Evolutionary conservation across 2,113 vertebrate genomes (phyloP).

Genomic region (Syrmaticus mikado): DNA sequence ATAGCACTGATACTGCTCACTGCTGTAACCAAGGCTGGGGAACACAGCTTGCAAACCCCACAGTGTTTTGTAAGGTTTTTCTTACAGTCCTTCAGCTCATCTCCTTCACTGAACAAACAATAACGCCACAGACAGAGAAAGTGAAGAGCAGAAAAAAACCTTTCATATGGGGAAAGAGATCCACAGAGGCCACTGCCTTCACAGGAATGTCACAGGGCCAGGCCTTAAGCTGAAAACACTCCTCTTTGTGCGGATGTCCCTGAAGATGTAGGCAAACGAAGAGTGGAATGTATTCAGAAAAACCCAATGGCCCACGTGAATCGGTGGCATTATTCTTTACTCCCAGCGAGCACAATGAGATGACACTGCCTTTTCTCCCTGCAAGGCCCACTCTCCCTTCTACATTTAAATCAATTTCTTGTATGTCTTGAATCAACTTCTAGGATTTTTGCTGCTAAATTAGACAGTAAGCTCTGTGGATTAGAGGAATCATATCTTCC

Average conservation of each 20-base stretch:
- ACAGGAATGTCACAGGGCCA: not conserved
- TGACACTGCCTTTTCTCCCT: not conserved
- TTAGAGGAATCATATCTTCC: constrained; percentile 35
- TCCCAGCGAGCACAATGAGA: not conserved
- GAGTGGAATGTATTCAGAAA: constrained; percentile 3
- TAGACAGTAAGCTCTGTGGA: constrained; percentile 34
- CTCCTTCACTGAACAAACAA: not conserved
- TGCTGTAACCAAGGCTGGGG: not conserved
- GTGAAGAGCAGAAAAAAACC: not conserved
- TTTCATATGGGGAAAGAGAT: not conserved
- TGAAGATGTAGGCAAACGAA: not conserved
- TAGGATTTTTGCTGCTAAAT: constrained; percentile 54
- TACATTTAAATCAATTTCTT: constrained; percentile 9
- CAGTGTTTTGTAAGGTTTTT: not conserved
- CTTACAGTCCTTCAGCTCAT: not conserved
- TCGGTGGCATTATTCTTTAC: not conserved
- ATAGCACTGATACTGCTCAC: not conserved
- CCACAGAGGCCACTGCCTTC: not conserved
- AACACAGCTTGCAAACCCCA: not conserved
- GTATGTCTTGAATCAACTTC: not conserved
- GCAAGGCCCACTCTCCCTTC: not conserved
- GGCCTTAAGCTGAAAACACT: not conserved
- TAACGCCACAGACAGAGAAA: not conserved
- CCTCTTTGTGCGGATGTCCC: not conserved
- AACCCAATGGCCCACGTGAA: not conserved